These are phyloP conservation scores for Pedetes capensis DNA, from an alignment of 2,113 vertebrate genomes.

Conservation along the genomic window DNA sequence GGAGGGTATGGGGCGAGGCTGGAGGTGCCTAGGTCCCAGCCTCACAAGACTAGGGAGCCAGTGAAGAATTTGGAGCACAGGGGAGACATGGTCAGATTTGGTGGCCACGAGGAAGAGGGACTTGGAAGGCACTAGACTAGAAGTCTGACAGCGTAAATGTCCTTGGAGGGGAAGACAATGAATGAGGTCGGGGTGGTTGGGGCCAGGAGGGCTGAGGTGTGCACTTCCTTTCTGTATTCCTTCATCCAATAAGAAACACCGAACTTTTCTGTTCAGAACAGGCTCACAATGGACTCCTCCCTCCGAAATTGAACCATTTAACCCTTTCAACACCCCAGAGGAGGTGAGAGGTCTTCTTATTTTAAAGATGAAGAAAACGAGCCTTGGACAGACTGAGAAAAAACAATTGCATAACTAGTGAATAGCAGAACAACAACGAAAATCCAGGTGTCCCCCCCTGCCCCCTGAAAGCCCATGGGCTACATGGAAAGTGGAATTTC, in stretches of 20 bases:
- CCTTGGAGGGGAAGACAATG: neutral
- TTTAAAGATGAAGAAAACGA: neutral
- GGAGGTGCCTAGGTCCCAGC: too few species aligned
- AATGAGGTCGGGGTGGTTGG: neutral
- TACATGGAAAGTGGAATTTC: neutral
- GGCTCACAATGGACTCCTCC: neutral
- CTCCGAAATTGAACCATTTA: neutral
- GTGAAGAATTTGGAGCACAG: neutral
- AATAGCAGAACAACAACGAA: neutral
- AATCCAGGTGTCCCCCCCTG: accelerated
- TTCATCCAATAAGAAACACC: neutral
- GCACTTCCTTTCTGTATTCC: neutral
- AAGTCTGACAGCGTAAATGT: neutral
- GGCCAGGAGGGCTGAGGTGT: neutral
- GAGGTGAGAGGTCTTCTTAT: accelerated
- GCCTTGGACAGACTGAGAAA: neutral
- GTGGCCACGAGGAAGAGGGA: neutral
- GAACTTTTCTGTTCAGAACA: neutral
- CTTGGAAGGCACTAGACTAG: neutral
- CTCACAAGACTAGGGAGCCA: neutral
- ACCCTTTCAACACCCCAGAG: neutral
- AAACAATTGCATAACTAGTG: neutral
- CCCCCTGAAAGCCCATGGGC: too few species aligned
- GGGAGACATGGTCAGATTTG: neutral
- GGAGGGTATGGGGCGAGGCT: neutral